These are phyloP conservation scores for Pantherophis vulpinus DNA, from an alignment of 2,797 vertebrate species.

Conservation along the genomic window DNA sequence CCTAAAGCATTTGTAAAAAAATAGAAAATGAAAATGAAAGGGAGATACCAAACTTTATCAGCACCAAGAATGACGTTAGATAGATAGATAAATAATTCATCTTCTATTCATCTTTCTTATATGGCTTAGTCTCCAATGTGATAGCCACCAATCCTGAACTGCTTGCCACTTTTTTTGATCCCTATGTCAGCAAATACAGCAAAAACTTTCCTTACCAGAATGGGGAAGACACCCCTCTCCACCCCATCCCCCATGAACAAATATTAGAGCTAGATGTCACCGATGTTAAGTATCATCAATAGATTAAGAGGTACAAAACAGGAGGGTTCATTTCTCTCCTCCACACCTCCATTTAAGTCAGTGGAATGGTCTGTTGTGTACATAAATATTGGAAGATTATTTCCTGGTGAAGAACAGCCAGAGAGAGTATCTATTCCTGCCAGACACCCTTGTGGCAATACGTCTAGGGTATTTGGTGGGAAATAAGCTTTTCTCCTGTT, in stretches of 20 bases:
- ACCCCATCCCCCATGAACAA: background rate
- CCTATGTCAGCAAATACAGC: background rate
- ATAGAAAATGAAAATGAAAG: background rate
- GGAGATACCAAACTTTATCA: slow-evolving; percentile 9
- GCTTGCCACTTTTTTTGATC: background rate
- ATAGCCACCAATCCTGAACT: background rate
- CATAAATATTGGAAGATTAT: background rate
- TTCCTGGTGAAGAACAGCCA: background rate
- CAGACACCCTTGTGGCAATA: background rate
- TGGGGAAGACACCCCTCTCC: background rate
- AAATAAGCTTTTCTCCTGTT: background rate
- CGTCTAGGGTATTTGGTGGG: background rate
- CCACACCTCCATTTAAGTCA: background rate
- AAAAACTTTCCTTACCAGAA: background rate
- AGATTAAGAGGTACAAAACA: background rate
- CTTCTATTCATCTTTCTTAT: background rate
- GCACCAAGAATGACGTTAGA: background rate
- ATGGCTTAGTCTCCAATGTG: background rate
- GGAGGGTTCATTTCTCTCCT: background rate
- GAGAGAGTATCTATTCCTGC: background rate
- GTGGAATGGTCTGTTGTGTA: background rate
- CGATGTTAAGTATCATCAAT: background rate
- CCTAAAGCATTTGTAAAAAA: slow-evolving; percentile 61
- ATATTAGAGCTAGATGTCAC: background rate
- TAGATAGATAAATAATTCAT: background rate